Base-by-base conservation (phyloP, 2,888 invertebrate species). In the Machimus rusticus region DNA sequence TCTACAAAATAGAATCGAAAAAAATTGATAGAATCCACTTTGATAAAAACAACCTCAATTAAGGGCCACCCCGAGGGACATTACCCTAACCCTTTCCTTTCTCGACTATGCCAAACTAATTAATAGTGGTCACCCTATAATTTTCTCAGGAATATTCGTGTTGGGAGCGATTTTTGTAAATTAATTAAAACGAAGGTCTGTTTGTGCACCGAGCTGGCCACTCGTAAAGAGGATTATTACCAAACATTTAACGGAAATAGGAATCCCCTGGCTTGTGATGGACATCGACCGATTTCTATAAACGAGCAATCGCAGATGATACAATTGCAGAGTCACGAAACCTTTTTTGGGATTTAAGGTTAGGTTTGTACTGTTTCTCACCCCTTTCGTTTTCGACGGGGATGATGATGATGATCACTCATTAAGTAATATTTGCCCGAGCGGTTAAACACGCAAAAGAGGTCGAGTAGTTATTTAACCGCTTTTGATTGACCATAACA, bases 151-250 rank as follows among this genome's bases (percentile, higher is more conserved):
- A 85, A 85, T 74, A 74, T 85, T 85, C 85, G 85, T 85, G 85
- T 74, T 85, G 74, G 37, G 74, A 85, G 74, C 85, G 74, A 85
- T 85, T 85, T 85, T 85, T 85, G 85, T 74, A 74, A 85, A 85
- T 85, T 85, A 85, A 85, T 85, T 85, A 85, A 81, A 66, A 74
- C 46, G 74, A 74, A 43, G 43, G 39, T 82, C 51, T 66, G 66
- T 82, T 57, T 82, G 16, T 57, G 34, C 66, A 57, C n/a, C 57
- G 12, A 82, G 19, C 37, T 82, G 57, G 37, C 57, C 37, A 37
- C 66, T 66, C 57, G 57, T 37, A 66, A 51, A 79, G 82, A 19
- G 57, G 37, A 82, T 82, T 82, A 82, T 82, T 82, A 57, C 82
- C 19, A 82, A 66, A 46, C 79, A 79, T 79, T 79, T 79, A 79